Evolutionary conservation across 1,140 invertebrate species (phyloP).

Genomic region (Bathynomus jamesi): DNA sequence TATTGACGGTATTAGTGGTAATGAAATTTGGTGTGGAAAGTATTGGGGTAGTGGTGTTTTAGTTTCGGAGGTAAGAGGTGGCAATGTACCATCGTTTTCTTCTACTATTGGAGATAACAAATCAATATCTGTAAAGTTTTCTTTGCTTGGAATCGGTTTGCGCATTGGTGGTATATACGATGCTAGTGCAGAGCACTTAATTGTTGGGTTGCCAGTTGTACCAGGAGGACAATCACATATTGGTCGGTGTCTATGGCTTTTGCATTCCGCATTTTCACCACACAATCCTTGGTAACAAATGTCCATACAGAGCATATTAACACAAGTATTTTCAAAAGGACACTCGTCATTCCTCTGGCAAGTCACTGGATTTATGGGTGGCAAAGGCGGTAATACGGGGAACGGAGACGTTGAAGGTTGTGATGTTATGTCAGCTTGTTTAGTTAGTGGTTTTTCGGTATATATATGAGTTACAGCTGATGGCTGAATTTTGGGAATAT

Average conservation of each 20-base stretch:
- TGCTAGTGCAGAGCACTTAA: slow-evolving; percentile 53
- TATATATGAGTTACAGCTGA: too few relatives aligned
- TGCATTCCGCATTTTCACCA: slow-evolving; percentile 71
- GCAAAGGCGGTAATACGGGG: not conserved
- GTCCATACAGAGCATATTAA: slow-evolving; percentile 34
- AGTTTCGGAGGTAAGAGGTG: not conserved
- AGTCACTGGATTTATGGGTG: slow-evolving; percentile 47
- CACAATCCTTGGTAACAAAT: slow-evolving; percentile 52
- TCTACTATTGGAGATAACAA: not conserved
- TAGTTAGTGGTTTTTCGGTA: too few relatives aligned
- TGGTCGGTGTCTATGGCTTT: slow-evolving; percentile 68
- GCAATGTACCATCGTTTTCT: not conserved
- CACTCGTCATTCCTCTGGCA: slow-evolving; percentile 50
- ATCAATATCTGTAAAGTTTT: too few relatives aligned
- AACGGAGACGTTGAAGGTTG: slow-evolving; percentile 2
- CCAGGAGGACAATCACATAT: slow-evolving; percentile 69
- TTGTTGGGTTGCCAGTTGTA: slow-evolving; percentile 67
- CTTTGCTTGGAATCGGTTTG: not conserved
- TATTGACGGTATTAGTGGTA: slow-evolving; percentile 38
- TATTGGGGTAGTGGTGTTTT: not conserved
- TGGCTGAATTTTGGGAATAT: too few relatives aligned
- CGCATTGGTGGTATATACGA: not conserved
- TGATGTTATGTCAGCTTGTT: too few relatives aligned
- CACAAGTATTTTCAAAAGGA: slow-evolving; percentile 39
- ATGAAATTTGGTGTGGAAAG: not conserved